Evolutionary conservation across 2,113 vertebrate species (phyloP), one percentile per base, ranked within the genome.

Genomic region (Campylomormyrus numenius): DNA sequence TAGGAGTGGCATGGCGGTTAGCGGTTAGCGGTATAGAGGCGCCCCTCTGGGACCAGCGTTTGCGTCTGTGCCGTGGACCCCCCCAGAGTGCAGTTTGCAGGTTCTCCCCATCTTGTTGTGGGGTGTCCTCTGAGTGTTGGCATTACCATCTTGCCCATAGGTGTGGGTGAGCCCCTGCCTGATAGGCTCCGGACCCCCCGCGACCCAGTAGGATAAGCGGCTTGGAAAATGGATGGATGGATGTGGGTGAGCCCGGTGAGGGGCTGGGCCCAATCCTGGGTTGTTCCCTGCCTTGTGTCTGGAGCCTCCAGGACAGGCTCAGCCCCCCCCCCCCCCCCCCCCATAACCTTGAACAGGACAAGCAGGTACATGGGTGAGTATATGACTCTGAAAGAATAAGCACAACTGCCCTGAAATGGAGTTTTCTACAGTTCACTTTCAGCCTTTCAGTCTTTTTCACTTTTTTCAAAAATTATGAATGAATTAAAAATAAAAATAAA

Each of bases 371-470:
- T 80, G 35, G 10, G 5, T 13, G 62, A 31, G 10, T 31, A 7
- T 27, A 66, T 70, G 10, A 66, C 62, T 66, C 62, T 66, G 62
- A 86, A n/a, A 13, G 93, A 94, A 89, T 92, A 92, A 93, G 93
- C 92, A 90, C 90, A 92, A 19, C 17, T 77, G 70, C 39, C 70
- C 27, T 42, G 74, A 80, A 80, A 39, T 3, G 13, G 70, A 90
- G 92, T 91, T 91, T 92, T 91, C 86, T 27, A 58, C 19, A 9
- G 21, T 10, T 86, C 8, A 3, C 46, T 90, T 50, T n/a, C 24
- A 85, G 5, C n/a, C 10, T 49, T 62, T 58, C n/a, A 45, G 21
- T 27, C 85, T 58, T 5, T 48, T 19, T 86, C 88, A 87, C 35
- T 31, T 80, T 83, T 88, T 90, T 52, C 42, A 80, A 46, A 90